Conservation (phyloP, 1,140 invertebrate species). For the Conopomorpha cramerella region DNA sequence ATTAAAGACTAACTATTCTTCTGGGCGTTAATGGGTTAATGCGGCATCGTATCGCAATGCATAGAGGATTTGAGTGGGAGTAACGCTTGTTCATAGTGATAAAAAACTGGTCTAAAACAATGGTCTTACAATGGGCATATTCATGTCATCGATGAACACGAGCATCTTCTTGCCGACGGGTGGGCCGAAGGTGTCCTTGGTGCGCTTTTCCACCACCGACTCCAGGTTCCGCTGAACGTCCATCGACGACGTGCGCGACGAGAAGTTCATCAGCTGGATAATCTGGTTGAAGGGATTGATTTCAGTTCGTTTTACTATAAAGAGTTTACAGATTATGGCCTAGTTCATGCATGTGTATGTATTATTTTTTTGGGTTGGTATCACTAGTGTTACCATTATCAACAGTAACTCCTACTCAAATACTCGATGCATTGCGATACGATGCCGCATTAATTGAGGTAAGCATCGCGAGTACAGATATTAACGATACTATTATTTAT, state of each 20-base stretch:
- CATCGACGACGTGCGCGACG: slow-evolving; percentile 84
- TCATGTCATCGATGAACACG: slow-evolving; percentile 92
- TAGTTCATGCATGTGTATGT: too few species aligned
- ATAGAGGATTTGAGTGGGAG: too few species aligned
- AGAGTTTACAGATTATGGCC: not conserved
- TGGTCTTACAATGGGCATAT: slow-evolving; percentile 82
- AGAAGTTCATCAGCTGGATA: slow-evolving; percentile 86
- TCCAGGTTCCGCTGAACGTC: slow-evolving; percentile 88
- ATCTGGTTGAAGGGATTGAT: slow-evolving; percentile 45
- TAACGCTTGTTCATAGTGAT: not conserved
- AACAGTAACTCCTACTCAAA: too few species aligned
- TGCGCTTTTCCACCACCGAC: slow-evolving; percentile 84
- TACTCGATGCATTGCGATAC: too few species aligned
- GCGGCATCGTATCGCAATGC: too few species aligned
- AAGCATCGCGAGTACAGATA: too few species aligned
- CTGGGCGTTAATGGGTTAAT: too few species aligned
- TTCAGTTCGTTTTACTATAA: not conserved
- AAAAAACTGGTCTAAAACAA: not conserved
- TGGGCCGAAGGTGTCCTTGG: slow-evolving; percentile 87
- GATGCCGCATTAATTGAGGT: too few species aligned
- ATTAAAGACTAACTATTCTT: too few species aligned
- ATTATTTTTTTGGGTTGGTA: too few species aligned
- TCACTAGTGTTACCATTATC: too few species aligned
- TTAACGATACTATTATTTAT: too few species aligned
- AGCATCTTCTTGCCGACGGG: slow-evolving; percentile 84